Evolutionary conservation across 2,888 invertebrate species (phyloP).

Genomic region (Mythimna ferrago): DNA sequence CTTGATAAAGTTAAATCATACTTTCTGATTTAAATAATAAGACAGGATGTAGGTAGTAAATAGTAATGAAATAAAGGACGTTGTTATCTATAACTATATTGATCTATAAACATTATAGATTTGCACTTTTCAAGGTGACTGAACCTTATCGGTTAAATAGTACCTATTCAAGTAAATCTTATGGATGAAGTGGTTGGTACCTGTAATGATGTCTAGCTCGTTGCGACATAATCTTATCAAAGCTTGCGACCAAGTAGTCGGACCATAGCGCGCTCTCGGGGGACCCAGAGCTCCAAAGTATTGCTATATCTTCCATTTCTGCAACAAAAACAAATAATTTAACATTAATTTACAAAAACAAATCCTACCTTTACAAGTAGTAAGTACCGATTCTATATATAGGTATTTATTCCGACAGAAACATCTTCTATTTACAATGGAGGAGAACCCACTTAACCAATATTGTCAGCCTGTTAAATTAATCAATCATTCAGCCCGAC

Average conservation of each 20-base stretch:
- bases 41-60: neutral
- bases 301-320: conserved; percentile 96
- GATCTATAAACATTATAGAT: conserved; percentile 11
- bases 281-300: conserved; percentile 94
- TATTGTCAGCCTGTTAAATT: conserved; percentile 26
- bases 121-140: conserved; percentile 10
- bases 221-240: conserved; percentile 96
- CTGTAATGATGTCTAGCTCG: conserved; percentile 95
- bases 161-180: neutral
- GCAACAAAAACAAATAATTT: conserved; percentile 68
- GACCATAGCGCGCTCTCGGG: conserved; percentile 95
- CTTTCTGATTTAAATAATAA: neutral
- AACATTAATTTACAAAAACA: neutral
- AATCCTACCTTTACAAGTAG: neutral
- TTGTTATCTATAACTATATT: conserved; percentile 31
- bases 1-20: neutral
- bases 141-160: conserved; percentile 13
- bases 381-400: neutral
- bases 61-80: conserved; percentile 5
- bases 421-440: conserved; percentile 24
- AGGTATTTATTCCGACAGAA: neutral
- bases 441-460: conserved; percentile 20
- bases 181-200: conserved; percentile 69
- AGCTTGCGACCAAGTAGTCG: conserved; percentile 95
- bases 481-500: conserved; percentile 32